phyloP scores from a whole-genome alignment of 1,140 invertebrate genomes.

The Macrocentrus cingulum region DNA sequence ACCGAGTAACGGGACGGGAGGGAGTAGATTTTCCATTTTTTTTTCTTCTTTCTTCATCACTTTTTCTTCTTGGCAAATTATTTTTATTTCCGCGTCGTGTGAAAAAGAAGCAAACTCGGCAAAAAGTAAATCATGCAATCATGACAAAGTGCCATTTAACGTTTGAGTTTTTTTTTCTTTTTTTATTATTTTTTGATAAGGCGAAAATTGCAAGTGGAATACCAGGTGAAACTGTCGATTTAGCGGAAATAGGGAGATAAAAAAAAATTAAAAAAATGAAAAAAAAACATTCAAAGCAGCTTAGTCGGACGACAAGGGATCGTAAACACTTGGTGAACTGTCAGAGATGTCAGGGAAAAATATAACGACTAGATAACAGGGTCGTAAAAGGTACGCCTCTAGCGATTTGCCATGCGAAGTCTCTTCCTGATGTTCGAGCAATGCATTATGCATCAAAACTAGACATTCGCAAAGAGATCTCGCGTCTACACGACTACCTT shows the following conservation, averaged over 20 bases:
- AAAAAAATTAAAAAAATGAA: neutral
- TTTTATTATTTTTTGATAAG: no score
- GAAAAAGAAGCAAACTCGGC: neutral
- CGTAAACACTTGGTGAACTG: slow-evolving; percentile 24
- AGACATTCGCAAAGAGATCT: slow-evolving; percentile 11
- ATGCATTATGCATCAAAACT: slow-evolving; percentile 27
- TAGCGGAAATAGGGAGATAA: neutral
- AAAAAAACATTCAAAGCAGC: slow-evolving; percentile 20
- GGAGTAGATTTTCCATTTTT: neutral
- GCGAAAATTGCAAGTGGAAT: neutral
- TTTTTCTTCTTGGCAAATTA: neutral
- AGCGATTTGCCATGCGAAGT: slow-evolving; percentile 20
- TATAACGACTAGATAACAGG: slow-evolving; percentile 29
- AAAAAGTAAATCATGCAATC: slow-evolving; percentile 14
- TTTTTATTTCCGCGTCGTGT: neutral
- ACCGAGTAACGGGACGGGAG: no score
- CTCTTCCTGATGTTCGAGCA: slow-evolving; percentile 1
- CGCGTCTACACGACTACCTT: neutral
- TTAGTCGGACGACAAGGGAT: slow-evolving; percentile 15
- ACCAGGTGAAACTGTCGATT: slow-evolving; percentile 7
- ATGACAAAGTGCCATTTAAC: slow-evolving; percentile 8
- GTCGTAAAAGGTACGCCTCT: slow-evolving; percentile 22
- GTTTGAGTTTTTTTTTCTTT: neutral
- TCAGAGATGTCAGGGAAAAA: slow-evolving; percentile 20
- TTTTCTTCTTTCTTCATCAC: neutral